phyloP scores from a whole-genome alignment of 1,140 invertebrate genomes.

The Drosophila lacteicornis region DNA sequence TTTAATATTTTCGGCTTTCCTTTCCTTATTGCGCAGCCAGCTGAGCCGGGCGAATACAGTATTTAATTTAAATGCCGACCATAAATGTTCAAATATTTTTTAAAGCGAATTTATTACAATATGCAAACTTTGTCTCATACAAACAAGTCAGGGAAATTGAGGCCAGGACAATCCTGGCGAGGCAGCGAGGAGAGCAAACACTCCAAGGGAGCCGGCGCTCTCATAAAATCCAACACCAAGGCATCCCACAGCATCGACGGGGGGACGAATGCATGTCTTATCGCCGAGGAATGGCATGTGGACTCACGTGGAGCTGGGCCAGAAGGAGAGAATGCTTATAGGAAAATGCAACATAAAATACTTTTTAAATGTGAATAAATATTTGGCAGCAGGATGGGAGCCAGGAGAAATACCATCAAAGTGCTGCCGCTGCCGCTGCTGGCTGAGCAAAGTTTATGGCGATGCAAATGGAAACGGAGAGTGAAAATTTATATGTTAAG shows the following conservation, averaged over 20 bases:
- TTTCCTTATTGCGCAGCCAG: neutral
- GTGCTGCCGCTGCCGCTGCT: neutral
- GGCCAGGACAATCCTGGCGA: conserved; percentile 2
- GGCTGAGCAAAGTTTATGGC: conserved; percentile 8
- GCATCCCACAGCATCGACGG: neutral
- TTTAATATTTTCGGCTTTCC: conserved; percentile 10
- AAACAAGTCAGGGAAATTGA: conserved; percentile 59
- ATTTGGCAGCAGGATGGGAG: conserved; percentile 52
- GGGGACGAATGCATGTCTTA: conserved; percentile 71
- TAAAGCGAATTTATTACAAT: conserved; percentile 76
- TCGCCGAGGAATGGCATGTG: conserved; percentile 58
- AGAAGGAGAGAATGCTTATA: conserved; percentile 53
- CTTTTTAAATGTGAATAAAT: conserved; percentile 80
- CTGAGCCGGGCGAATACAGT: conserved; percentile 42
- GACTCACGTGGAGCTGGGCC: conserved; percentile 32
- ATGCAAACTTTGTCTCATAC: conserved; percentile 77
- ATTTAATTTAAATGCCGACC: conserved; percentile 73
- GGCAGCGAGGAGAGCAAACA: conserved; percentile 45
- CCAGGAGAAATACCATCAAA: conserved; percentile 35
- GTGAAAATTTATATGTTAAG: conserved; percentile 48
- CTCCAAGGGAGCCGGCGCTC: conserved; percentile 19
- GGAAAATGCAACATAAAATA: conserved; percentile 79
- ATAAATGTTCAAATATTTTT: conserved; percentile 75
- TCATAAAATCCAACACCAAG: conserved; percentile 57
- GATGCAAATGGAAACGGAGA: conserved; percentile 41